Percentiles rank a stretch among this genome's conserved stretches.
phyloP scores from a whole-genome alignment of 2,113 vertebrate species.

The Theristicus caerulescens region DNA sequence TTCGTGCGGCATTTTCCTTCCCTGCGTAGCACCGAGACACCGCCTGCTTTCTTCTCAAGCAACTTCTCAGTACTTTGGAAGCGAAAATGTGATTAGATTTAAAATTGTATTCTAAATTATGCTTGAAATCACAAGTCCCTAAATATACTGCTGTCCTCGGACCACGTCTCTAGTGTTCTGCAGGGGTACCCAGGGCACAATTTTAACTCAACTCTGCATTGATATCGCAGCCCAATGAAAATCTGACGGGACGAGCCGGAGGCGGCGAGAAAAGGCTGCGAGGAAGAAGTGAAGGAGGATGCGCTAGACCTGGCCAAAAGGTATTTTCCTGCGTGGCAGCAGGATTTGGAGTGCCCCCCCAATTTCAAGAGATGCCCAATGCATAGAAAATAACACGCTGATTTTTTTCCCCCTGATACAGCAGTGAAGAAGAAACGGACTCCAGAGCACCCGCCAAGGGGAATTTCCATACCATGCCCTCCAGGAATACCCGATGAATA shows the following conservation, averaged over 20 bases:
- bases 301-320: not conserved
- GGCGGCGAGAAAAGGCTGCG: fast-evolving
- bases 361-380: not conserved
- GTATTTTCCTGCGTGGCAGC: conserved; percentile 11
- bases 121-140: not conserved
- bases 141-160: fast-evolving
- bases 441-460: not conserved
- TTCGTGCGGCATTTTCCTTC: fast-evolving
- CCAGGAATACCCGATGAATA: conserved; percentile 39
- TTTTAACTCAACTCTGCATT: not conserved
- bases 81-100: not conserved
- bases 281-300: not conserved
- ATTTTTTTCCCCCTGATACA: fast-evolving
- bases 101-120: not conserved
- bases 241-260: not conserved
- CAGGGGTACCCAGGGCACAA: not conserved
- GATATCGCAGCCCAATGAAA: not conserved
- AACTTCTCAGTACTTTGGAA: not conserved
- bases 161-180: fast-evolving
- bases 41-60: not conserved
- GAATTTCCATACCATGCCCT: not conserved
- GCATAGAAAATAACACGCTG: fast-evolving
- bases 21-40: fast-evolving
- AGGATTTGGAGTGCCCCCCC: fast-evolving
- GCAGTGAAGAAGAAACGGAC: not conserved